phyloP scores from a whole-genome alignment of 2,888 invertebrate genomes.

The Coleophora deauratella region DNA sequence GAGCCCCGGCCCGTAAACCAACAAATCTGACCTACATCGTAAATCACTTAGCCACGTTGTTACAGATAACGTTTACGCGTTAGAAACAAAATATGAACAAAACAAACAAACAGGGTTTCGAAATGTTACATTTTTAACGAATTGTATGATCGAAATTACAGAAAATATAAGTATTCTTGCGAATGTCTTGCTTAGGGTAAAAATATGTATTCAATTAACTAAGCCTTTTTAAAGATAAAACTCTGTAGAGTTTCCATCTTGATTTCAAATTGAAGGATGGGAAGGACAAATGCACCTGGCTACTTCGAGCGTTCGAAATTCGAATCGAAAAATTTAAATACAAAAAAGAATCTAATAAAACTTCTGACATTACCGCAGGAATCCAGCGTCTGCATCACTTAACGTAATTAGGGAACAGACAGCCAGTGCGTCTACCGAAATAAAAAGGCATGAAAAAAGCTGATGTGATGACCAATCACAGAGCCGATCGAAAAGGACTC shows the following conservation, averaged over 20 bases:
- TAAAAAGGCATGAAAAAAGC: slow-evolving; percentile 26
- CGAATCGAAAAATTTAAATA: slow-evolving; percentile 23
- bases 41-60: slow-evolving; percentile 71
- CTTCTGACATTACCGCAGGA: slow-evolving; percentile 35
- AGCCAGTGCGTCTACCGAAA: slow-evolving; percentile 28
- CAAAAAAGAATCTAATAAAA: slow-evolving; percentile 18
- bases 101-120: slow-evolving; percentile 2
- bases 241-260: too few relatives aligned
- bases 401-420: slow-evolving; percentile 55
- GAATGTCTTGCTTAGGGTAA: too few relatives aligned
- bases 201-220: too few relatives aligned
- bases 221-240: too few relatives aligned
- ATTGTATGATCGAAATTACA: slow-evolving; percentile 1
- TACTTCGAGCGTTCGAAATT: slow-evolving; percentile 23
- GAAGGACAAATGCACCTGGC: slow-evolving; percentile 4
- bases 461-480: slow-evolving; percentile 51
- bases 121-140: slow-evolving; percentile 27
- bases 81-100: slow-evolving; percentile 45
- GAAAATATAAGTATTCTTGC: too few relatives aligned
- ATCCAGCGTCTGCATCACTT: slow-evolving; percentile 36
- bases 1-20: slow-evolving; percentile 56
- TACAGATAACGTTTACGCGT: slow-evolving; percentile 64
- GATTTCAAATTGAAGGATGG: neutral
- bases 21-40: slow-evolving; percentile 70
- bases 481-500: slow-evolving; percentile 41